These are phyloP conservation scores for Silurus aristotelis DNA, from an alignment of 2,797 vertebrate genomes.

Conservation along the genomic window DNA sequence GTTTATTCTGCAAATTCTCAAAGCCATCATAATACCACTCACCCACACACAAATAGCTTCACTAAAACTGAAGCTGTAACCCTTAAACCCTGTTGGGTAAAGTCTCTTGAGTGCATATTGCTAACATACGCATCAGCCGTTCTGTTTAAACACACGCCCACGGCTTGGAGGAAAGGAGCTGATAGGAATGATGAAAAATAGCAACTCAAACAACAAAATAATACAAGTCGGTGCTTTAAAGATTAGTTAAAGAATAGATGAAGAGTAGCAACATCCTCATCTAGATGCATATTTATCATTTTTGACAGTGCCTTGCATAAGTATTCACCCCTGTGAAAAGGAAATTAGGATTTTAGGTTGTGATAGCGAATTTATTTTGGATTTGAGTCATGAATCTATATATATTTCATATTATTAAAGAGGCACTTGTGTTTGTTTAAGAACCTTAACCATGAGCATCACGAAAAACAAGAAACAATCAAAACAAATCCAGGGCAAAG, in stretches of 20 bases:
- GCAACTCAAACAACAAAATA: not conserved
- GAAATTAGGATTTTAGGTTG: not conserved
- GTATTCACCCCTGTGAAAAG: not conserved
- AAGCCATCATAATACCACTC: constrained; percentile 3
- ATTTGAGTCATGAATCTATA: no score
- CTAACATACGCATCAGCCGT: constrained; percentile 7
- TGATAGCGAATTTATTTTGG: not conserved
- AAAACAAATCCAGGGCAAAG: no score
- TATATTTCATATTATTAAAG: no score
- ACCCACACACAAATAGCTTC: constrained; percentile 11
- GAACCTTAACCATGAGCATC: not conserved
- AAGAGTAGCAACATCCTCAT: not conserved
- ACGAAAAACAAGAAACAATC: not conserved
- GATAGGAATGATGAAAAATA: constrained; percentile 10
- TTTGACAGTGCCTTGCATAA: not conserved
- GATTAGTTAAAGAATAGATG: not conserved
- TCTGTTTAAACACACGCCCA: constrained; percentile 11
- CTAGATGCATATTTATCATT: not conserved
- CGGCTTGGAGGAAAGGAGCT: not conserved
- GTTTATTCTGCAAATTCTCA: not conserved
- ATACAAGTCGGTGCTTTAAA: not conserved
- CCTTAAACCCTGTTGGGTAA: constrained; percentile 4
- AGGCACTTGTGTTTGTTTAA: not conserved
- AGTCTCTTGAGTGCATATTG: not conserved
- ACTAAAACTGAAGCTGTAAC: constrained; percentile 3